phyloP scores from a whole-genome alignment of 2,113 vertebrate genomes.

The Callipepla squamata region DNA sequence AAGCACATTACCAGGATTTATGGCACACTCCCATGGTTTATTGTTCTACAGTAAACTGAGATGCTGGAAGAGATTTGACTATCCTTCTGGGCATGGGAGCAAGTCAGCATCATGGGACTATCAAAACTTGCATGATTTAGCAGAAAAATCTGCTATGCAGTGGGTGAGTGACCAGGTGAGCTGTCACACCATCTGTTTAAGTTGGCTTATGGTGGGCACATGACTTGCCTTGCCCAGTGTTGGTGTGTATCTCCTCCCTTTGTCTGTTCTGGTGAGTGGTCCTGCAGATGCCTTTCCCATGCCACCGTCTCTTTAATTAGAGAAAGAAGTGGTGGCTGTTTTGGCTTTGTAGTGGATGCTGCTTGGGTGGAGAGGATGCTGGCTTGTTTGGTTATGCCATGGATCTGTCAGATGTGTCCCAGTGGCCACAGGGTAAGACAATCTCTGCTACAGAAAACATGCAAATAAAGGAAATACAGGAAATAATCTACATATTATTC shows the following conservation, averaged over 20 bases:
- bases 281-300: neutral
- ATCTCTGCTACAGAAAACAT: neutral
- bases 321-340: neutral
- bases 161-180: neutral
- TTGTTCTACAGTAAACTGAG: constrained; percentile 25
- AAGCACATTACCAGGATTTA: constrained; percentile 49
- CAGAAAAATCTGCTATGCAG: neutral
- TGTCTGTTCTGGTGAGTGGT: neutral
- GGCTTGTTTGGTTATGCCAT: neutral
- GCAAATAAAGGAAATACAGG: neutral
- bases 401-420: neutral
- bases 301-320: neutral
- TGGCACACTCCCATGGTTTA: constrained; percentile 47
- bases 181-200: neutral
- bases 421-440: neutral
- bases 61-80: constrained; percentile 30
- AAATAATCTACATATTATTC: neutral
- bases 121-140: constrained; percentile 7
- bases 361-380: neutral
- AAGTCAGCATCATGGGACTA: fast-evolving
- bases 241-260: neutral
- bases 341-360: neutral
- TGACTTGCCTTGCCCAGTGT: neutral
- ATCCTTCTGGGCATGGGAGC: constrained; percentile 16
- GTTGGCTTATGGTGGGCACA: neutral